Conservation (phyloP, 2,113 vertebrate species). For the Sphaerodactylus townsendi region DNA sequence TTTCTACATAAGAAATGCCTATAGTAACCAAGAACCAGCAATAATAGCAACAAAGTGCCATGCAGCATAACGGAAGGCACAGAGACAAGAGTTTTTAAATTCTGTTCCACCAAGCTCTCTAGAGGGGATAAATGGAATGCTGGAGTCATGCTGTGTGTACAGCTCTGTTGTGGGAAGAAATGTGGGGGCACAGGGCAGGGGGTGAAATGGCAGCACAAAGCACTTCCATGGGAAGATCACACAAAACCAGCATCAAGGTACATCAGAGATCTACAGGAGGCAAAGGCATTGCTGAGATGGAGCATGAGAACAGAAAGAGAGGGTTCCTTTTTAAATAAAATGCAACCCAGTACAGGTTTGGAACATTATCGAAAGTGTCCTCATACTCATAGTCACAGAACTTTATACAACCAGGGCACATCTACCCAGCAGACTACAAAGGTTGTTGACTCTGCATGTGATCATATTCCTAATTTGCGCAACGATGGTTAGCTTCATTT, state of each 20-base stretch:
- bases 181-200: not conserved
- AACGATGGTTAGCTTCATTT: not conserved
- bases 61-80: not conserved
- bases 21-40: slow-evolving; percentile 43
- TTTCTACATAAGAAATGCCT: not conserved
- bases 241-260: not conserved
- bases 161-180: not conserved
- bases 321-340: not conserved
- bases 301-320: not conserved
- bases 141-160: not conserved
- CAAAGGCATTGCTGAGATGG: not conserved
- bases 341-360: not conserved
- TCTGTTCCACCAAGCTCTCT: not conserved
- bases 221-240: slow-evolving; percentile 23
- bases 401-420: not conserved
- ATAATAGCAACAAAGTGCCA: slow-evolving; percentile 39
- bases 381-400: not conserved
- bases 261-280: not conserved
- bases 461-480: not conserved
- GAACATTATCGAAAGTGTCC: not conserved
- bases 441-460: not conserved
- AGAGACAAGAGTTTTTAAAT: not conserved
- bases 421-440: not conserved
- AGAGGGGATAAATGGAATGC: not conserved
- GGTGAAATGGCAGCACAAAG: rapidly evolving